A percentile compares a stretch with the other conserved stretches of the same genome.
Evolutionary conservation across 2,888 invertebrate species (phyloP).

Genomic region (Chloroclystis v-ata): DNA sequence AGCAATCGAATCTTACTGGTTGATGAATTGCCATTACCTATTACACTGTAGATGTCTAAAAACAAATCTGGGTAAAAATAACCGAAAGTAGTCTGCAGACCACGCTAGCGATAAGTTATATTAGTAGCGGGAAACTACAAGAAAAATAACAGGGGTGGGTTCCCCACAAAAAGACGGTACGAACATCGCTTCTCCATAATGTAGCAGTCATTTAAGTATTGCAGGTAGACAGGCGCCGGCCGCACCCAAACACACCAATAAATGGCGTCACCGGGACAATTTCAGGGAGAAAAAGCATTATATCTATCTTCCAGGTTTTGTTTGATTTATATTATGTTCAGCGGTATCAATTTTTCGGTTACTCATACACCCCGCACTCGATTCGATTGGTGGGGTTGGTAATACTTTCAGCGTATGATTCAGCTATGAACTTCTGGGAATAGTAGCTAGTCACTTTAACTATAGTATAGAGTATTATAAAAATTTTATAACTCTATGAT

Average conservation of each 20-base stretch:
- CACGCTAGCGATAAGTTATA: slow-evolving; percentile 31
- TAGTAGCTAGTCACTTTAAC: too few species aligned
- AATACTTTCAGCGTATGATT: too few species aligned
- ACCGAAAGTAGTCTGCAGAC: neutral
- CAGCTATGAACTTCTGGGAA: too few species aligned
- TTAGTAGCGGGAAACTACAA: slow-evolving; percentile 26
- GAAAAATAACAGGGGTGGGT: slow-evolving; percentile 31
- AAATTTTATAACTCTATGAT: too few species aligned
- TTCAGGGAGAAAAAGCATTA: slow-evolving; percentile 50
- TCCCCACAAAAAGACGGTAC: slow-evolving; percentile 37
- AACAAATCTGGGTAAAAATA: neutral
- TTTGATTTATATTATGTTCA: slow-evolving; percentile 33
- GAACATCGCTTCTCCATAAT: slow-evolving; percentile 46
- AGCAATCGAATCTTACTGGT: too few species aligned
- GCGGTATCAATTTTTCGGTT: too few species aligned
- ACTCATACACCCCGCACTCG: too few species aligned
- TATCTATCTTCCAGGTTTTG: slow-evolving; percentile 61
- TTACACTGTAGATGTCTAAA: too few species aligned
- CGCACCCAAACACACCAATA: slow-evolving; percentile 66
- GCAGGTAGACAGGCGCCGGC: slow-evolving; percentile 55
- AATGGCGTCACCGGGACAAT: slow-evolving; percentile 57
- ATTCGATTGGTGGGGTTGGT: too few species aligned
- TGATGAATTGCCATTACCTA: too few species aligned
- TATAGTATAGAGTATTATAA: too few species aligned
- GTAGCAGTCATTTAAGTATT: slow-evolving; percentile 36